phyloP scores from a whole-genome alignment of 2,113 vertebrate species.

The Perca fluviatilis region DNA sequence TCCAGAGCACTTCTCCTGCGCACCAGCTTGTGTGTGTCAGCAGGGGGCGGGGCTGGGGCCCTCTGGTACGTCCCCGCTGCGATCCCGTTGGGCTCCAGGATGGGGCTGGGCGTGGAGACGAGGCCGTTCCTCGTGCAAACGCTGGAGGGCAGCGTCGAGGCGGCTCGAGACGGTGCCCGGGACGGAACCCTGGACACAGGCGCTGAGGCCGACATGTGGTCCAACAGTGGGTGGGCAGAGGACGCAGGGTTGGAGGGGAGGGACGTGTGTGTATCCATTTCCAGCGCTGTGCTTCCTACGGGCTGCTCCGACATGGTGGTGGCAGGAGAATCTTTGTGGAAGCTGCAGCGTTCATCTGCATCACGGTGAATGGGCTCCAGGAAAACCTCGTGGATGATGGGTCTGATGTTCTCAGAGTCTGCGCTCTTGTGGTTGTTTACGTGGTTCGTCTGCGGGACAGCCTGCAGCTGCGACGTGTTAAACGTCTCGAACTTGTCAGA shows the following conservation, averaged over 20 bases:
- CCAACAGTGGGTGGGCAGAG: slow-evolving; percentile 24
- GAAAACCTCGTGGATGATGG: slow-evolving; percentile 68
- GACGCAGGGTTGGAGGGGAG: slow-evolving; percentile 65
- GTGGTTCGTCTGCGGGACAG: slow-evolving; percentile 89
- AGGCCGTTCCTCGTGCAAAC: slow-evolving; percentile 87
- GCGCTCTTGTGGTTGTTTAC: slow-evolving; percentile 61
- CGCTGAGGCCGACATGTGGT: slow-evolving; percentile 70
- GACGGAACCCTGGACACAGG: slow-evolving; percentile 81
- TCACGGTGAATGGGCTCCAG: slow-evolving; percentile 82
- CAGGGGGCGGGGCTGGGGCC: slow-evolving; percentile 73
- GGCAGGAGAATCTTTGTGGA: slow-evolving; percentile 82
- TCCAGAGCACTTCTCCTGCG: slow-evolving; percentile 89
- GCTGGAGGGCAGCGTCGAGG: slow-evolving; percentile 74
- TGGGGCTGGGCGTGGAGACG: slow-evolving; percentile 80
- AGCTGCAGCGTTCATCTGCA: slow-evolving; percentile 77
- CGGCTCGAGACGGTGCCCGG: slow-evolving; percentile 76
- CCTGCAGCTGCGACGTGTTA: slow-evolving; percentile 79
- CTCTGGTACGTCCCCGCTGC: slow-evolving; percentile 85
- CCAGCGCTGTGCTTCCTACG: slow-evolving; percentile 57
- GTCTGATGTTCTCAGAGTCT: slow-evolving; percentile 10
- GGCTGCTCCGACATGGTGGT: slow-evolving; percentile 71
- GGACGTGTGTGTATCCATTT: slow-evolving; percentile 83
- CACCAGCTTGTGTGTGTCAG: slow-evolving; percentile 83
- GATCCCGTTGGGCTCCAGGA: slow-evolving; percentile 92
- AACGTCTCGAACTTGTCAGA: slow-evolving; percentile 58